phyloP scores from a whole-genome alignment of 2,888 invertebrate genomes.

The Halocaridina rubra region DNA sequence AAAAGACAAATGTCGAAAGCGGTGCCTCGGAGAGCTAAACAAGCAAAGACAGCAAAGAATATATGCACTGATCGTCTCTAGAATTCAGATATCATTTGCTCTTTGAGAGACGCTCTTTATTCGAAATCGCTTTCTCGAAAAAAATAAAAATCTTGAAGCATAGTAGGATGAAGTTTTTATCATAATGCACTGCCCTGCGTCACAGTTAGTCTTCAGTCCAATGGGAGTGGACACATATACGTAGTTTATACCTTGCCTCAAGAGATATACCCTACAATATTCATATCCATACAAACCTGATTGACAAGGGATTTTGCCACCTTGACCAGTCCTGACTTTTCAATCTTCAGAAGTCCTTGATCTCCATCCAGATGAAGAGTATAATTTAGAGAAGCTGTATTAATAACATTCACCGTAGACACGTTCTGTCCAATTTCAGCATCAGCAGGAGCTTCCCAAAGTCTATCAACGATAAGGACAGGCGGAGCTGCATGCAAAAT shows the following conservation, averaged over 20 bases:
- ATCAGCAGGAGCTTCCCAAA: conserved; percentile 19
- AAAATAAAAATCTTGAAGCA: no score
- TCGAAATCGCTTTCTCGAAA: no score
- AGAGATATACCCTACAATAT: no score
- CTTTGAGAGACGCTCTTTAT: no score
- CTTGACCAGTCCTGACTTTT: conserved; percentile 36
- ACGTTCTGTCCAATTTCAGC: conserved; percentile 19
- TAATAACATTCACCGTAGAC: conserved; percentile 12
- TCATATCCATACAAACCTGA: no score
- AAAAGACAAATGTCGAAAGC: no score
- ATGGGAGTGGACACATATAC: not conserved
- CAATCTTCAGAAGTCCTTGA: conserved; percentile 30
- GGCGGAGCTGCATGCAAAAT: no score
- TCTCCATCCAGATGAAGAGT: not conserved
- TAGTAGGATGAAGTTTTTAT: no score
- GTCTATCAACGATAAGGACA: not conserved
- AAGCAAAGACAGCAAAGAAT: no score
- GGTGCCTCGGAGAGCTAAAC: no score
- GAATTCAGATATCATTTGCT: no score
- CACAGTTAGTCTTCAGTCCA: not conserved
- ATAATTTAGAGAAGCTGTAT: conserved; percentile 9
- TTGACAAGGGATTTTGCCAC: conserved; percentile 22
- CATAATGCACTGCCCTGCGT: not conserved
- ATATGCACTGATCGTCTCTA: no score
- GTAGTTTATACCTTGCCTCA: not conserved